Percentiles rank a stretch among this genome's conserved stretches.
These are phyloP conservation scores for Corapipo altera DNA, from an alignment of 2,113 vertebrate genomes.

Conservation along the genomic window DNA sequence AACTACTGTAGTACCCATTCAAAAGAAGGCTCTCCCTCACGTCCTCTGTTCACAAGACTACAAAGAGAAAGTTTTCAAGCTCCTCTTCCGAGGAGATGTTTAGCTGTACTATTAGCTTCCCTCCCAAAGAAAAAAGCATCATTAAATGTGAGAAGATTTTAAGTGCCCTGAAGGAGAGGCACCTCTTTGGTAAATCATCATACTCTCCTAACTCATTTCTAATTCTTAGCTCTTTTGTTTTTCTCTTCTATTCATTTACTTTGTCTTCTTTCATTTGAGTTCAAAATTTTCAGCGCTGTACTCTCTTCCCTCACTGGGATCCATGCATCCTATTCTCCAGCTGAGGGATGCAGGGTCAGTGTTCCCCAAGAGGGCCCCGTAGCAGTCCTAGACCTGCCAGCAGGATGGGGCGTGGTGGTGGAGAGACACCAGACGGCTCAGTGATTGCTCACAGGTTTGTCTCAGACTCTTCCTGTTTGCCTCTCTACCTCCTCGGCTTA, in stretches of 20 bases:
- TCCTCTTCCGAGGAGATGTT: not conserved
- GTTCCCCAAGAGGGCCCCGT: fast-evolving
- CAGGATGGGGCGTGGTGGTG: not conserved
- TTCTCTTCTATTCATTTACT: not conserved
- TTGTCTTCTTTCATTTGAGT: not conserved
- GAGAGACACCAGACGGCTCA: not conserved
- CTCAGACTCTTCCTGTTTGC: not conserved
- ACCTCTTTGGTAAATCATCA: not conserved
- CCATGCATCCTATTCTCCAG: not conserved
- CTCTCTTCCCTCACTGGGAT: not conserved
- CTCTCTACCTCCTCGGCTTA: not conserved
- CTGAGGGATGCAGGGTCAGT: not conserved
- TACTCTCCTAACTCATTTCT: not conserved
- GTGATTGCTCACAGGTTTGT: not conserved
- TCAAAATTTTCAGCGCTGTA: not conserved
- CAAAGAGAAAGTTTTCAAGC: not conserved
- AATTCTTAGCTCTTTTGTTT: not conserved
- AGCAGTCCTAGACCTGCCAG: not conserved
- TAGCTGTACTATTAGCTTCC: not conserved
- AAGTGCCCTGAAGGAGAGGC: not conserved
- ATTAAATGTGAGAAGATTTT: not conserved
- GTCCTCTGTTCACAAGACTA: not conserved
- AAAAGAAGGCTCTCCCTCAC: not conserved
- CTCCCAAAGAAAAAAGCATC: not conserved
- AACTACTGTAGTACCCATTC: not conserved